A percentile compares a stretch with the other conserved stretches of the same genome.
These are phyloP conservation scores for Mayetiola destructor DNA, from an alignment of 2,888 invertebrate genomes.

Conservation along the genomic window DNA sequence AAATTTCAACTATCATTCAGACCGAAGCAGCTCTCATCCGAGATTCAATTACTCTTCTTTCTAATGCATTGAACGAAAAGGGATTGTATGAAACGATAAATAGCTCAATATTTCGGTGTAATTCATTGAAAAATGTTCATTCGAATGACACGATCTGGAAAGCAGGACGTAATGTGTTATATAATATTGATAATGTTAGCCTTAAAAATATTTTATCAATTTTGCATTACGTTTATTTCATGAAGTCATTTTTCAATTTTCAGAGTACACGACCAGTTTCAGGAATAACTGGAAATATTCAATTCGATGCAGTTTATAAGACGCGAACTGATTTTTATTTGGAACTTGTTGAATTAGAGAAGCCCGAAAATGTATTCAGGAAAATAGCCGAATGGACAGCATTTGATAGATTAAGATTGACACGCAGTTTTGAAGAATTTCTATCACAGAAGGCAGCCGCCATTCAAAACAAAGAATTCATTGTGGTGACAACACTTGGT, in stretches of 20 bases:
- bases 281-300: slow-evolving; percentile 29
- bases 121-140: no score
- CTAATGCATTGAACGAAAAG: neutral
- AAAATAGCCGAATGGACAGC: neutral
- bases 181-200: slow-evolving; percentile 7
- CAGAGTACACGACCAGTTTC: slow-evolving; percentile 22
- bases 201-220: no score
- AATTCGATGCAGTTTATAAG: slow-evolving; percentile 39
- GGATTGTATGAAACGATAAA: neutral
- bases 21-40: neutral
- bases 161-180: neutral
- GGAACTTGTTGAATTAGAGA: slow-evolving; percentile 50
- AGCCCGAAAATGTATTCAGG: slow-evolving; percentile 38
- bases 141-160: neutral
- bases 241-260: neutral
- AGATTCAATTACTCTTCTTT: neutral
- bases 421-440: neutral
- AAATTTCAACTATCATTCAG: neutral
- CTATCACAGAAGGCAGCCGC: neutral
- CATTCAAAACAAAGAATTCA: slow-evolving; percentile 27
- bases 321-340: slow-evolving; percentile 50
- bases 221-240: neutral
- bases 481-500: slow-evolving; percentile 49
- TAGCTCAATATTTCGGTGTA: neutral
- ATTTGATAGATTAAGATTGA: neutral